Evolutionary conservation across 2,888 invertebrate species (phyloP).

Genomic region (Cantharis rufa): DNA sequence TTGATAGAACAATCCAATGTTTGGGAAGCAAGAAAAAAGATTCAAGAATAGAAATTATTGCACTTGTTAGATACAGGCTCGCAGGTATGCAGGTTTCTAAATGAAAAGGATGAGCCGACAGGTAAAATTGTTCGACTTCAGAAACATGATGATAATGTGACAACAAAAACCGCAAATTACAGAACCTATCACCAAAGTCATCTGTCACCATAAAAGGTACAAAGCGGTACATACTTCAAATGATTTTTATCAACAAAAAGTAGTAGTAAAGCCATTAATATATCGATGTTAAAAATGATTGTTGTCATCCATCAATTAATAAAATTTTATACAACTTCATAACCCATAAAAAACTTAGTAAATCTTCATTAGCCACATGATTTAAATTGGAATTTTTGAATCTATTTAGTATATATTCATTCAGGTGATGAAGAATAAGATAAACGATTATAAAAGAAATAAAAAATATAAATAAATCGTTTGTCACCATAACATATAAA

Average conservation of each 20-base stretch:
- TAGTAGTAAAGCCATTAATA: neutral
- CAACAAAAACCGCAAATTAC: slow-evolving; percentile 38
- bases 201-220: slow-evolving; percentile 38
- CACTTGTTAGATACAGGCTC: neutral
- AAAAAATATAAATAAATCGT: neutral
- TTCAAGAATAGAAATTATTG: neutral
- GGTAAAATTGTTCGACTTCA: slow-evolving; percentile 29
- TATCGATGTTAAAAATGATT: neutral
- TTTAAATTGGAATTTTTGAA: neutral
- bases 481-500: neutral
- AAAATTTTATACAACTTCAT: neutral
- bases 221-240: slow-evolving; percentile 2
- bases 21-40: too few species aligned
- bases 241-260: neutral
- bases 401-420: neutral
- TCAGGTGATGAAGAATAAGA: neutral
- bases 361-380: neutral
- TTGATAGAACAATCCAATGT: too few species aligned
- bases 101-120: slow-evolving; percentile 15
- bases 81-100: slow-evolving; percentile 5
- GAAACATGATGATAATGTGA: slow-evolving; percentile 38
- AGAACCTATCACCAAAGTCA: slow-evolving; percentile 33
- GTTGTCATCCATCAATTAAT: neutral
- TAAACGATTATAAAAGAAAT: neutral
- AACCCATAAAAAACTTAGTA: neutral